Conservation (phyloP, 1,140 invertebrate genomes). For the Hyposmocoma kahamanoa region DNA sequence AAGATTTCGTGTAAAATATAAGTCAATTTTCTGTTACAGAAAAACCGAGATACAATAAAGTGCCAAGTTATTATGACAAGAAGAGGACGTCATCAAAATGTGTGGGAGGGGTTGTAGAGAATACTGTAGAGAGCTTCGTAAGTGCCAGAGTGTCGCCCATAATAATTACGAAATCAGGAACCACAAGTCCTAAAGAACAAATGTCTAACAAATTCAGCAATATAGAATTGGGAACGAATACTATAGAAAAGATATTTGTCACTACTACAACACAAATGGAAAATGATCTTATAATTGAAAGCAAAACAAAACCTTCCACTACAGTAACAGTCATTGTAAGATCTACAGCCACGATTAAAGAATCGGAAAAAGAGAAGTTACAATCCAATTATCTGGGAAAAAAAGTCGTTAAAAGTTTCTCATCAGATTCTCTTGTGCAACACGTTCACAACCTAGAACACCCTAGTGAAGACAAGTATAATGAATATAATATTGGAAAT, state of each 20-base stretch:
- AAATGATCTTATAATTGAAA: neutral
- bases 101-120: conserved; percentile 28
- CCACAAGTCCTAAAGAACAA: conserved; percentile 26
- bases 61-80: conserved; percentile 19
- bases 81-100: conserved; percentile 45
- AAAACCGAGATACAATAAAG: conserved; percentile 12
- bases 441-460: conserved; percentile 51
- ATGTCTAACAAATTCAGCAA: conserved; percentile 5
- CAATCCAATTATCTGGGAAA: neutral
- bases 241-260: conserved; percentile 10
- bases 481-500: conserved; percentile 40
- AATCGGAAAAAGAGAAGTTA: conserved; percentile 2
- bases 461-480: conserved; percentile 27
- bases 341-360: neutral
- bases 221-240: conserved; percentile 20
- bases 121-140: conserved; percentile 16
- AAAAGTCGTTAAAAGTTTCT: conserved; percentile 10
- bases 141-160: conserved; percentile 44
- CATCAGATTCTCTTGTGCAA: conserved; percentile 49
- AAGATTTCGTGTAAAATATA: too few species aligned
- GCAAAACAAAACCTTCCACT: neutral
- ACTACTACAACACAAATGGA: conserved; percentile 18
- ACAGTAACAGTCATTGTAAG: neutral
- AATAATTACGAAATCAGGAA: conserved; percentile 29
- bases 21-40: too few species aligned